Percentiles rank a stretch among this genome's conserved stretches.
Evolutionary conservation across 2,888 invertebrate genomes (phyloP).

Genomic region (Tethea ocularis): DNA sequence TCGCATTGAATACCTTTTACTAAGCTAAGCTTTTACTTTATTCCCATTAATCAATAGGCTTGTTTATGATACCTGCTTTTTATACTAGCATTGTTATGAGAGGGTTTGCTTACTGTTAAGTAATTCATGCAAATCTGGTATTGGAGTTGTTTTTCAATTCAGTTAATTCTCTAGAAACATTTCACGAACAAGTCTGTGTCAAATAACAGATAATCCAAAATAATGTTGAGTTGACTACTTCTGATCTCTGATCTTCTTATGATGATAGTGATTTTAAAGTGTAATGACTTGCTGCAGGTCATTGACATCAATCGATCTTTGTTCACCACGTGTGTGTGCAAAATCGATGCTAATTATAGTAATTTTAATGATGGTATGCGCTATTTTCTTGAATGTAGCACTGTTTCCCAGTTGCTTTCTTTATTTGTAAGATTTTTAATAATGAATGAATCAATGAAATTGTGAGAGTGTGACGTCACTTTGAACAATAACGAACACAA

Average conservation of each 20-base stretch:
- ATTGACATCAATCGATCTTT: neutral
- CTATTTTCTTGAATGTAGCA: neutral
- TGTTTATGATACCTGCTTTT: conserved; percentile 5
- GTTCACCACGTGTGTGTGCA: conserved; percentile 3
- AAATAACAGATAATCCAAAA: too few relatives aligned
- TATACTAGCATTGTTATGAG: neutral
- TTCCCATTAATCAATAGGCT: neutral
- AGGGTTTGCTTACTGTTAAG: neutral
- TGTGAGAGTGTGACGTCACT: too few relatives aligned
- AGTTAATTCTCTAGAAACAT: neutral
- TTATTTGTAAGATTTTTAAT: neutral
- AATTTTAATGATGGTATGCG: neutral
- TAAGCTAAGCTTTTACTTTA: conserved; percentile 6
- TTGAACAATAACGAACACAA: too few relatives aligned
- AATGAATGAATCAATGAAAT: too few relatives aligned
- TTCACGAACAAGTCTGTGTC: too few relatives aligned
- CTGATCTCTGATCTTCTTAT: neutral
- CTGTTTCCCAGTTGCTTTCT: neutral
- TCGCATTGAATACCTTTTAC: conserved; percentile 9
- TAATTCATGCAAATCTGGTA: neutral
- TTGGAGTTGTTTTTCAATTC: neutral
- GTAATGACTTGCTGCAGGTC: neutral
- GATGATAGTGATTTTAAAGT: neutral
- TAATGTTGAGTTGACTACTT: neutral
- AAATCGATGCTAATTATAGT: neutral